Percentiles rank a stretch among this genome's conserved stretches.
Evolutionary conservation across 2,888 invertebrate genomes (phyloP).

Genomic region (Polia nebulosa): DNA sequence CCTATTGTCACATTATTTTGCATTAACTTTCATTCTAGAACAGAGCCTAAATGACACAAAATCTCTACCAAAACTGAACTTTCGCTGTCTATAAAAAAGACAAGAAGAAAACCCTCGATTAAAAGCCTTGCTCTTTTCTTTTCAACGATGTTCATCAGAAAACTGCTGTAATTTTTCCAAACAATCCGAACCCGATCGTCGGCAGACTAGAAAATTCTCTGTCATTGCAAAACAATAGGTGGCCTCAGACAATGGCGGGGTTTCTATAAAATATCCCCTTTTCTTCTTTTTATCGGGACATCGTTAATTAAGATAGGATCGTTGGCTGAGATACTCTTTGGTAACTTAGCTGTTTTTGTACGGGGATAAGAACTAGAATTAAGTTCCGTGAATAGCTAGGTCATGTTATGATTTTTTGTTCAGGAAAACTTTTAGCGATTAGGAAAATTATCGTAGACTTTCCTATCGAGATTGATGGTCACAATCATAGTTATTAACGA

Average conservation of each 20-base stretch:
- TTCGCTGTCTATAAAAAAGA: background rate
- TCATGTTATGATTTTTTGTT: constrained; percentile 13
- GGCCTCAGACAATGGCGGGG: constrained; percentile 54
- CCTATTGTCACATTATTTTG: too few relatives aligned
- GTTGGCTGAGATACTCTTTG: constrained; percentile 56
- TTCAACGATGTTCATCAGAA: constrained; percentile 43
- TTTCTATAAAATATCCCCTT: constrained; percentile 62
- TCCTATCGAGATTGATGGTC: background rate
- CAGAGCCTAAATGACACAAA: too few relatives aligned
- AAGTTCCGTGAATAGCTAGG: constrained; percentile 32
- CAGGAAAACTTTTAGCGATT: constrained; percentile 1
- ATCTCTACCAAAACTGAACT: background rate
- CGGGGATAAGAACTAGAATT: constrained; percentile 46
- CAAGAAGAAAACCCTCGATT: background rate
- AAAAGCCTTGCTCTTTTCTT: constrained; percentile 35
- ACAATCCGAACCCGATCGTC: constrained; percentile 43
- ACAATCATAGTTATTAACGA: background rate
- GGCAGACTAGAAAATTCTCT: constrained; percentile 63
- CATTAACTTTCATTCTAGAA: too few relatives aligned
- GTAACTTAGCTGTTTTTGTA: constrained; percentile 57
- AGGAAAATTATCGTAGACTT: background rate
- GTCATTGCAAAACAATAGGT: constrained; percentile 66
- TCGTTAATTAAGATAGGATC: constrained; percentile 68
- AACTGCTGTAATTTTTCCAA: constrained; percentile 48
- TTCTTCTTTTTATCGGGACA: constrained; percentile 62